These are phyloP conservation scores for Lasiurus cinereus DNA, from an alignment of 2,113 vertebrate genomes.

Conservation along the genomic window DNA sequence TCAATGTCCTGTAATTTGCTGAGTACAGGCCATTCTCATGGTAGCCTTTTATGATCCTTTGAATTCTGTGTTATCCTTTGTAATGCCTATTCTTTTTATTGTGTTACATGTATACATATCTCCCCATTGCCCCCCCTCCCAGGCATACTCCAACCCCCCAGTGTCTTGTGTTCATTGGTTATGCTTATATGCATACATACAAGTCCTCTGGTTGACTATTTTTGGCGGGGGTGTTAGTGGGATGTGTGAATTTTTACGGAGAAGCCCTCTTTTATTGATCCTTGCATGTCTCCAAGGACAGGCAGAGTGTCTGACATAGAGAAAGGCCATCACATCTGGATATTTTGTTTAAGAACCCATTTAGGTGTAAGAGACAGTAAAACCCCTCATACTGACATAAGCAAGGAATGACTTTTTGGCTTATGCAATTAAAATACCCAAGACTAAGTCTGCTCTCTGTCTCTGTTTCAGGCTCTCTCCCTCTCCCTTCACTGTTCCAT, in stretches of 20 bases:
- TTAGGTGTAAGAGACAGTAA: neutral
- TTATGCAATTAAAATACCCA: neutral
- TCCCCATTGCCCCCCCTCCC: too few species aligned
- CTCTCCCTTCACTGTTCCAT: neutral
- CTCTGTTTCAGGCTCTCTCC: neutral
- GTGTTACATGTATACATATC: too few species aligned
- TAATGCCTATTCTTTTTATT: too few species aligned
- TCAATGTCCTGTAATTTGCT: too few species aligned
- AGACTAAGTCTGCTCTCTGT: neutral
- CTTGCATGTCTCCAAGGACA: neutral
- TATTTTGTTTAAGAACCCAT: neutral
- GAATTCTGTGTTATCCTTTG: too few species aligned
- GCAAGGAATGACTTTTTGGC: neutral
- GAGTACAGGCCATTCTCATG: too few species aligned
- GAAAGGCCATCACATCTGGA: neutral
- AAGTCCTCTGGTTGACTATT: too few species aligned
- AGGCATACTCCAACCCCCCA: too few species aligned
- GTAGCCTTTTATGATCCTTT: too few species aligned
- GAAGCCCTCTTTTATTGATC: neutral
- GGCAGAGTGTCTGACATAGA: neutral
- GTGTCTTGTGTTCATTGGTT: too few species aligned
- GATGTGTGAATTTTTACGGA: neutral
- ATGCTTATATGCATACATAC: too few species aligned
- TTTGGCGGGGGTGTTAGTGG: too few species aligned
- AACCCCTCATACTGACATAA: neutral